Percentiles rank a stretch among this genome's conserved stretches.
Evolutionary conservation across 2,888 invertebrate species (phyloP).

Genomic region (Alloscopus bannaensis): DNA sequence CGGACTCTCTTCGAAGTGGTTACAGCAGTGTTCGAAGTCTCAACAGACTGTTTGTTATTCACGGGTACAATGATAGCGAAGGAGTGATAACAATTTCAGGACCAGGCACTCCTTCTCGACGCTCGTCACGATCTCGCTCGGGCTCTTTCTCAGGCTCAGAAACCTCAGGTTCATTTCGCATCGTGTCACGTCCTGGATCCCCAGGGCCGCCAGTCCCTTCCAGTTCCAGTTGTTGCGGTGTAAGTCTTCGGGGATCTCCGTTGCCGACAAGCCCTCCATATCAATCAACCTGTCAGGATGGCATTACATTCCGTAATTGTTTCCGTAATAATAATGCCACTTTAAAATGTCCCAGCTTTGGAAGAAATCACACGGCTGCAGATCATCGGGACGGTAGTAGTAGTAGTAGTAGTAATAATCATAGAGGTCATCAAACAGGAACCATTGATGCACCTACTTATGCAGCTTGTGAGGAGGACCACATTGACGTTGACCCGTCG

Average conservation of each 20-base stretch:
- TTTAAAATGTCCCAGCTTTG: conserved; percentile 50
- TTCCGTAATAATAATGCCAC: conserved; percentile 42
- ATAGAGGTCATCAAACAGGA: conserved; percentile 36
- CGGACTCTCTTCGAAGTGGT: conserved; percentile 33
- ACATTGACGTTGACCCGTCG: conserved; percentile 41
- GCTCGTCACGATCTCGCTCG: conserved; percentile 67
- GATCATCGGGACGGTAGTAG: not conserved
- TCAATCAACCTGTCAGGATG: conserved; percentile 55
- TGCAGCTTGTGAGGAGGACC: conserved; percentile 6
- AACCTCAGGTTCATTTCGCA: conserved; percentile 67
- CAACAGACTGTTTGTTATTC: conserved; percentile 64
- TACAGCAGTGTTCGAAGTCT: conserved; percentile 51
- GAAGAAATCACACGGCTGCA: not conserved
- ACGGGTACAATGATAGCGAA: conserved; percentile 66
- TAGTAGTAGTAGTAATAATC: too few species aligned
- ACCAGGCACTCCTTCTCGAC: conserved; percentile 64
- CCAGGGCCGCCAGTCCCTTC: conserved; percentile 50
- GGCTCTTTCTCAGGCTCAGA: conserved; percentile 64
- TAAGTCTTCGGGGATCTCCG: conserved; percentile 64
- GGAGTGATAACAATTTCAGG: conserved; percentile 66
- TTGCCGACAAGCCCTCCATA: conserved; percentile 70
- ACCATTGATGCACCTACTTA: conserved; percentile 9
- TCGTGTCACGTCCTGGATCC: conserved; percentile 63
- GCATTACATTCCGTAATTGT: conserved; percentile 28
- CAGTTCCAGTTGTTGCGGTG: conserved; percentile 69